Evolutionary conservation across 2,113 vertebrate species (phyloP).

Genomic region (Noctilio leporinus): DNA sequence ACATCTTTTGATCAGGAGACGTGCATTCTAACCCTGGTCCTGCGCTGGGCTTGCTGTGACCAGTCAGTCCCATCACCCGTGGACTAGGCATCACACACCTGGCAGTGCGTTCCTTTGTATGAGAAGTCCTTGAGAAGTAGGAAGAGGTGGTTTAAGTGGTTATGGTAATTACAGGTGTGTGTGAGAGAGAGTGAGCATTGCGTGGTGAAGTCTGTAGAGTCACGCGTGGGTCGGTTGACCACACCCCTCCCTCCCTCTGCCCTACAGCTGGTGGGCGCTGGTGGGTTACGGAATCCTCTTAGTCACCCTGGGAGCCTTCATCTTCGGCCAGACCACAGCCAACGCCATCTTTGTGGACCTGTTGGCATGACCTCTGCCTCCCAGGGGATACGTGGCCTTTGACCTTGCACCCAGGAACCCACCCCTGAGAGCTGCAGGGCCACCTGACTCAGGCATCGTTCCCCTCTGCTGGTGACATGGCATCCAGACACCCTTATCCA

Average conservation of each 20-base stretch:
- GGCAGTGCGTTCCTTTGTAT: not conserved
- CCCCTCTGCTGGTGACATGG: not conserved
- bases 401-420: not conserved
- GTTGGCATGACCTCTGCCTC: slow-evolving; percentile 69
- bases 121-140: not conserved
- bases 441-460: not conserved
- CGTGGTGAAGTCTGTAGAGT: not conserved
- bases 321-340: slow-evolving; percentile 90
- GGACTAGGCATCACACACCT: not conserved
- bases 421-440: not conserved
- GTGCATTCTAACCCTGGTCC: not conserved
- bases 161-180: not conserved
- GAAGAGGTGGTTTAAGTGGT: not conserved
- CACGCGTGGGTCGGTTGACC: not conserved
- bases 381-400: not conserved
- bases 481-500: not conserved
- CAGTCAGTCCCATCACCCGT: not conserved
- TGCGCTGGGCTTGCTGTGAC: not conserved
- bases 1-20: not conserved
- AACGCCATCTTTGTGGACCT: slow-evolving; percentile 84
- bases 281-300: slow-evolving; percentile 85
- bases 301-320: slow-evolving; percentile 87
- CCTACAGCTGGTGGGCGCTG: slow-evolving; percentile 88
- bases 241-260: slow-evolving; percentile 23
- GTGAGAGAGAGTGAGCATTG: too few relatives aligned